phyloP scores from a whole-genome alignment of 2,888 invertebrate species.

The Eilema depressum region DNA sequence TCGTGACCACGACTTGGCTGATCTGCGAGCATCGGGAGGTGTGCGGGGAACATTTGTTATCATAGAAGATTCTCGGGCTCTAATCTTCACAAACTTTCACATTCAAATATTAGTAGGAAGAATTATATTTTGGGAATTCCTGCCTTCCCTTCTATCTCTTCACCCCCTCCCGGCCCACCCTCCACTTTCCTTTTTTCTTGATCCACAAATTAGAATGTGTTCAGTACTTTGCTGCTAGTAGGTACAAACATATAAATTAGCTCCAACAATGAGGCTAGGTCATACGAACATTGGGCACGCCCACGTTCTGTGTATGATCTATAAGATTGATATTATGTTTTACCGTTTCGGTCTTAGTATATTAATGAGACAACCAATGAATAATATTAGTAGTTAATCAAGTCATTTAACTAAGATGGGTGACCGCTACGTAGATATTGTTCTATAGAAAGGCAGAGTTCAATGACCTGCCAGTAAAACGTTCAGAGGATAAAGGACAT shows the following conservation, averaged over 20 bases:
- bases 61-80: too few relatives aligned
- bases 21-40: too few relatives aligned
- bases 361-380: constrained; percentile 4
- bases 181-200: neutral
- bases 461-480: neutral
- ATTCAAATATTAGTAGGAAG: too few relatives aligned
- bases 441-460: neutral
- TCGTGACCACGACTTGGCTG: too few relatives aligned
- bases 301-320: neutral
- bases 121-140: too few relatives aligned
- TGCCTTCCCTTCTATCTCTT: neutral
- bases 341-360: neutral
- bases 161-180: neutral
- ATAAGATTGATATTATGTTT: constrained; percentile 4
- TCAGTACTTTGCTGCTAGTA: neutral
- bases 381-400: constrained; percentile 5
- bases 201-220: neutral
- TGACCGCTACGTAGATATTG: constrained; percentile 11
- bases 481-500: too few relatives aligned
- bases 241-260: neutral
- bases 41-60: too few relatives aligned
- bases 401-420: neutral
- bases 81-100: too few relatives aligned
- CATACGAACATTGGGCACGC: neutral
- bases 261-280: neutral